Percentiles rank a stretch among this genome's conserved stretches.
phyloP scores from a whole-genome alignment of 1,140 invertebrate species.

The Bacillus rossius region DNA sequence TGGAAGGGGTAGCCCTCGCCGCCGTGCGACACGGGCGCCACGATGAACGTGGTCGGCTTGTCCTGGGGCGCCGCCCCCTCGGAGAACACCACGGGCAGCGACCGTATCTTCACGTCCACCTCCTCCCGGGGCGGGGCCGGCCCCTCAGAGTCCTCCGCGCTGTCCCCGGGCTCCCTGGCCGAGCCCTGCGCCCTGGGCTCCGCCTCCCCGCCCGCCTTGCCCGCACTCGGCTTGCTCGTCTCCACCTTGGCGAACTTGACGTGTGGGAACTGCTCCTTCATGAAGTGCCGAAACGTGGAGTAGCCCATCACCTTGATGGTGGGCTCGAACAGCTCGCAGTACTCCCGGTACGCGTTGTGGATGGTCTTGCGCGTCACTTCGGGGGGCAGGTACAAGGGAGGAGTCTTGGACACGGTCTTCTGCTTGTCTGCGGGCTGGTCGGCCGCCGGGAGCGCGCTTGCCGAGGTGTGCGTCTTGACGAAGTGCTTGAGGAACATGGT shows the following conservation, averaged over 20 bases:
- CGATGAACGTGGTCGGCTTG: conserved; percentile 51
- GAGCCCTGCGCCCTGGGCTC: conserved; percentile 46
- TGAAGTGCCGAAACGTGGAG: conserved; percentile 70
- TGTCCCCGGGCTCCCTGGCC: conserved; percentile 33
- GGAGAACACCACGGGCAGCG: conserved; percentile 51
- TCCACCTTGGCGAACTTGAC: conserved; percentile 60
- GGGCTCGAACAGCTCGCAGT: conserved; percentile 48
- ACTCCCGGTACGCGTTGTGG: conserved; percentile 65
- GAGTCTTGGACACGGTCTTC: conserved; percentile 44
- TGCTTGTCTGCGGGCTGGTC: conserved; percentile 14
- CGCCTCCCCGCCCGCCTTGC: conserved; percentile 43
- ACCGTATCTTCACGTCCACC: conserved; percentile 44
- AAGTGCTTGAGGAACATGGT: conserved; percentile 69
- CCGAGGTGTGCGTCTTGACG: conserved; percentile 49
- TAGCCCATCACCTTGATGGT: conserved; percentile 69
- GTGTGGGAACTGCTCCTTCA: conserved; percentile 75
- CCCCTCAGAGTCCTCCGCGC: background rate
- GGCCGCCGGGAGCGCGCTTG: background rate
- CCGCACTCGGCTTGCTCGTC: conserved; percentile 31
- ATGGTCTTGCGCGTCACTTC: conserved; percentile 66
- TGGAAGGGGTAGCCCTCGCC: background rate
- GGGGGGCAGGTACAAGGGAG: conserved; percentile 55
- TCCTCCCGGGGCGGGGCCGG: background rate
- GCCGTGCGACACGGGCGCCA: conserved; percentile 51
- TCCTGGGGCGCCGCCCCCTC: conserved; percentile 32